These are phyloP conservation scores for Alsophila aescularia DNA, from an alignment of 2,888 invertebrate genomes.

Conservation along the genomic window DNA sequence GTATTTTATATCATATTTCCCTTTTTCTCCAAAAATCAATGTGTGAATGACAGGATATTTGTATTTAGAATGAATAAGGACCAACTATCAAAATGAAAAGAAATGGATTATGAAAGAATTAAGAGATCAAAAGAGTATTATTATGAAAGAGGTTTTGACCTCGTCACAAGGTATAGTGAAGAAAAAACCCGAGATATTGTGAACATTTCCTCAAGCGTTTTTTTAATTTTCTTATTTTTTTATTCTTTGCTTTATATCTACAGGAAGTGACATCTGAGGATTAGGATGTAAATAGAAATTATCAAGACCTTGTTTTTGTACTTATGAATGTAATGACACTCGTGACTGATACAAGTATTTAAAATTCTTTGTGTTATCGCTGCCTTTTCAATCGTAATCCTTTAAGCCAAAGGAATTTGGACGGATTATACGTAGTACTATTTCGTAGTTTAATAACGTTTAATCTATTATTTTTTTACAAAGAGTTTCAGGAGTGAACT, in stretches of 20 bases:
- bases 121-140: no score
- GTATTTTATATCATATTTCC: no score
- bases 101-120: no score
- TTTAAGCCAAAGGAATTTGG: constrained; percentile 15
- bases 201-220: no score
- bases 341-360: constrained; percentile 12
- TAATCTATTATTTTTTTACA: neutral
- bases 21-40: no score
- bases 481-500: neutral
- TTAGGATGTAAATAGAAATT: neutral
- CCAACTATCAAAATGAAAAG: no score
- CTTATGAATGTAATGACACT: neutral
- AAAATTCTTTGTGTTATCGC: constrained; percentile 7
- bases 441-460: neutral
- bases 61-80: no score
- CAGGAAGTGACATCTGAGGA: neutral
- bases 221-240: no score
- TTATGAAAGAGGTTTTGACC: no score
- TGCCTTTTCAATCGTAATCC: constrained; percentile 18
- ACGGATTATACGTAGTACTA: constrained; percentile 2
- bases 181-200: no score
- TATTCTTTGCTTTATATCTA: neutral
- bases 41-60: no score
- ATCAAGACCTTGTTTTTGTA: neutral
- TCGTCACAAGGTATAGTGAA: no score